These are phyloP conservation scores for pig (Sus scrofa) DNA, from an alignment of 2,113 vertebrate genomes.

Conservation along the genomic window DNA sequence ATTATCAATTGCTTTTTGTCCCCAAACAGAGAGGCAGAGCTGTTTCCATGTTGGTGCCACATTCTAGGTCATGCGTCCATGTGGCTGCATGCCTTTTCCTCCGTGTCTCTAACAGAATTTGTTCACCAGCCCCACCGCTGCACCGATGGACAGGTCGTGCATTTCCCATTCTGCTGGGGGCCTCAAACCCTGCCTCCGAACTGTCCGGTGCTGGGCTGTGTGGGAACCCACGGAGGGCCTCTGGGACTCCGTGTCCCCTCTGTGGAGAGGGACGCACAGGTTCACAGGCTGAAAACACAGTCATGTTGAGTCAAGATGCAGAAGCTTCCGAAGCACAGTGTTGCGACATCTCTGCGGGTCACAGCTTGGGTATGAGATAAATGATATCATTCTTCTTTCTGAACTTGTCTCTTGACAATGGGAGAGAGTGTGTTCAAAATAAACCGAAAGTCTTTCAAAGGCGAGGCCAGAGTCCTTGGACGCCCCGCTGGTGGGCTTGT, in stretches of 20 bases:
- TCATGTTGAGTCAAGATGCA: not conserved
- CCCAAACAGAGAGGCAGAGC: too few species aligned
- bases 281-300: not conserved
- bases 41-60: not conserved
- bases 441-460: conserved; percentile 16
- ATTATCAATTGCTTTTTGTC: not conserved
- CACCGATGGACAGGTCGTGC: not conserved
- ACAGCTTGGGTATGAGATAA: conserved; percentile 47
- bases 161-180: not conserved
- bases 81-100: not conserved
- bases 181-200: not conserved
- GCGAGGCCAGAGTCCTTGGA: not conserved
- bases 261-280: not conserved
- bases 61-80: not conserved
- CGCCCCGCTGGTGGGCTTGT: not conserved
- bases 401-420: conserved; percentile 22
- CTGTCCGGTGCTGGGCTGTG: too few species aligned
- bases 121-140: not conserved
- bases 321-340: not conserved
- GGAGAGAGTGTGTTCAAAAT: not conserved
- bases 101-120: not conserved
- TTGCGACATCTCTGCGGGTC: not conserved
- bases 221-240: too few species aligned
- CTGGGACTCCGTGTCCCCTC: not conserved
- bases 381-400: conserved; percentile 59